Conservation (phyloP, 2,113 vertebrate genomes). For the Lophura nycthemera region DNA sequence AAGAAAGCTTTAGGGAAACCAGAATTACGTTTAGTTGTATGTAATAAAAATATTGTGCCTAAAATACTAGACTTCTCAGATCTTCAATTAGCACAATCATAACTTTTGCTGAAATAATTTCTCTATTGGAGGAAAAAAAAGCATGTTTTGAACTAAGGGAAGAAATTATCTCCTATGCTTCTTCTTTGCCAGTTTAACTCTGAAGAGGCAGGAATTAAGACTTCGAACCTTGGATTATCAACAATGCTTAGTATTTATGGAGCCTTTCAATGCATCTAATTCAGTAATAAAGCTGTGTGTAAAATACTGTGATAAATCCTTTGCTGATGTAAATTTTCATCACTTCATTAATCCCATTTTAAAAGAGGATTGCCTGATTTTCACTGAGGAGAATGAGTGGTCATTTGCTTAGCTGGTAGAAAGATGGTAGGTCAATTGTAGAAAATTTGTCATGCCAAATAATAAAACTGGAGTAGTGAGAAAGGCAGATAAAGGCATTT, state of each 20-base stretch:
- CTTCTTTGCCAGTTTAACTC: neutral
- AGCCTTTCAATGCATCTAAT: conserved; percentile 15
- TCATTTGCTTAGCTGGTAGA: neutral
- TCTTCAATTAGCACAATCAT: neutral
- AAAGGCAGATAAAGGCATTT: conserved; percentile 10
- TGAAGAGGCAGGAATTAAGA: conserved; percentile 4
- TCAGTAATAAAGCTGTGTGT: neutral
- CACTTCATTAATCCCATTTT: conserved; percentile 50
- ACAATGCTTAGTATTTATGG: conserved; percentile 26
- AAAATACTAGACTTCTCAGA: neutral
- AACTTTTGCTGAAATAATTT: neutral
- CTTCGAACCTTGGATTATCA: conserved; percentile 8
- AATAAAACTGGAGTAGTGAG: neutral
- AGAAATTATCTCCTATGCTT: neutral
- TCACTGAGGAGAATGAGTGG: neutral
- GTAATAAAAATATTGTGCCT: neutral
- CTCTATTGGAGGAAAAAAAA: neutral
- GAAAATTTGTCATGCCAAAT: conserved; percentile 35
- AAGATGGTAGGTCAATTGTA: conserved; percentile 17
- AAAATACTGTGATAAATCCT: conserved; percentile 24
- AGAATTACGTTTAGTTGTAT: neutral
- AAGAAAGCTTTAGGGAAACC: neutral
- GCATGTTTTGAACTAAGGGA: neutral
- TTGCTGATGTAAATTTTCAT: conserved; percentile 52
- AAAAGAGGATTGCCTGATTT: conserved; percentile 40